Conservation (phyloP, 1,140 invertebrate genomes). For the Eurosta solidaginis region DNA sequence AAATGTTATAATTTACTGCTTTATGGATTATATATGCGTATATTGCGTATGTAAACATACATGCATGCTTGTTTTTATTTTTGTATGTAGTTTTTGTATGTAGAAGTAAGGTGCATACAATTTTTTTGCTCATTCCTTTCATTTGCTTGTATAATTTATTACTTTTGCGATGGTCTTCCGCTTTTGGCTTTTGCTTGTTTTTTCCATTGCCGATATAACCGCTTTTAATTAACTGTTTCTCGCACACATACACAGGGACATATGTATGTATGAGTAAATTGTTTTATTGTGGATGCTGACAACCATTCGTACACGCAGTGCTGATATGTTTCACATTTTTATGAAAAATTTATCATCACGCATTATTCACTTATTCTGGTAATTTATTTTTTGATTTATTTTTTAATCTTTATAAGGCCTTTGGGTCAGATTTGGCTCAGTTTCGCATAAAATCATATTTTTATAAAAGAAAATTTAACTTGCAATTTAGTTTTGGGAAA, state of each 20-base stretch:
- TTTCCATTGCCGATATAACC: neutral
- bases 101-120: neutral
- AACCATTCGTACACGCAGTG: neutral
- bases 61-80: neutral
- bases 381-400: neutral
- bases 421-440: too few relatives aligned
- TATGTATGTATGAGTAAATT: neutral
- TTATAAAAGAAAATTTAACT: too few relatives aligned
- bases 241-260: neutral
- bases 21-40: too few relatives aligned
- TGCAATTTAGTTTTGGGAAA: too few relatives aligned
- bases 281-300: neutral
- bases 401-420: too few relatives aligned
- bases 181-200: neutral
- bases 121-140: neutral
- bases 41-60: neutral
- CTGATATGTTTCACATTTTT: neutral
- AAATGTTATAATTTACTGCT: too few relatives aligned
- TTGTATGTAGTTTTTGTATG: too few relatives aligned
- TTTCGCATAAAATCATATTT: too few relatives aligned
- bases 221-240: slow-evolving; percentile 11
- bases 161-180: neutral
- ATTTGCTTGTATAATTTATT: neutral
- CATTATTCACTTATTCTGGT: neutral
- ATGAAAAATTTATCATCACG: neutral